Evolutionary conservation across 2,797 vertebrate species (phyloP), one percentile per base, ranked within the genome.

Genomic region (Falco biarmicus): DNA sequence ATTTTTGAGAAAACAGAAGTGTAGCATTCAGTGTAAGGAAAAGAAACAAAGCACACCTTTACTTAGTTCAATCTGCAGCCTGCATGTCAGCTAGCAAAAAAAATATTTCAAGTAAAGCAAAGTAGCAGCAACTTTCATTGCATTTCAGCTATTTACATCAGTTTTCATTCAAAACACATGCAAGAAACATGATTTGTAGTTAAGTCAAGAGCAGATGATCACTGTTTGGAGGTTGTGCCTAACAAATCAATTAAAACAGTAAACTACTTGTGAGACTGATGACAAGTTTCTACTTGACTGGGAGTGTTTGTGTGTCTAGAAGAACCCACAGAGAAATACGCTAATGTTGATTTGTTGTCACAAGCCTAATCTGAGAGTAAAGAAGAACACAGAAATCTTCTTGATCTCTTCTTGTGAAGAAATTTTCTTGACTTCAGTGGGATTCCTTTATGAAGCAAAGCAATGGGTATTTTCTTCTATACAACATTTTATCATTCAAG

Each of bases 1-100:
- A 16, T 15, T 69, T 60, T 50, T 71, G 10, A 43, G 39, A 61
- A 34, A 70, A 53, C 5, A 57, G n/a, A 25, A 34, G 16, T 2
- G 3, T 2, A 56, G 28, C 5, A 0, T 7, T 37, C 70, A 11
- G 20, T 11, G 7, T 24, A 47, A 68, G 29, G 24, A 78, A 16
- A 5, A 70, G 6, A 69, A 91, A 53, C 6, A 9, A 73, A 59
- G 16, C 11, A 25, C 15, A 39, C 3, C 6, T 60, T 48, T 37
- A 24, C 31, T 37, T 34, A 21, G 7, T 25, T 89, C 9, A 2
- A 51, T 56, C 63, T 59, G 11, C 50, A 69, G 66, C 24, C 57
- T 21, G 25, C n/a, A 25, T 0, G 2, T n/a, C 39, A 41, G 20
- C 32, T 37, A 61, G 29, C 18, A 54, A 54, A 69, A 76, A 61